Evolutionary conservation across 2,797 vertebrate genomes (phyloP).

Genomic region (Anolis apletophallus): DNA sequence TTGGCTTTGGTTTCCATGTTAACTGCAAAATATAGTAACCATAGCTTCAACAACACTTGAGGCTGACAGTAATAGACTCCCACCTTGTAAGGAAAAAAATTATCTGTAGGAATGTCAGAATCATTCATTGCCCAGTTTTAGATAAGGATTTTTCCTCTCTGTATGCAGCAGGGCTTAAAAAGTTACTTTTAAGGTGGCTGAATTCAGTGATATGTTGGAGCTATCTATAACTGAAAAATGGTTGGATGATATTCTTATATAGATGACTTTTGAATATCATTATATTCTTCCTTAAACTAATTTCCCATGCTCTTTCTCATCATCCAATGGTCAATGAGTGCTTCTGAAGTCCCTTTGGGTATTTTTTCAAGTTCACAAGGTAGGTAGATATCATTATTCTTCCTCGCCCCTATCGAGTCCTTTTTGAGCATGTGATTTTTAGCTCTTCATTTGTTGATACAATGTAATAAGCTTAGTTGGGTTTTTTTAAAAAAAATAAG

Average conservation of each 20-base stretch:
- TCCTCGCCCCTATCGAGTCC: no score
- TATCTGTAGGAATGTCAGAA: background rate
- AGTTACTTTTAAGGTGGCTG: background rate
- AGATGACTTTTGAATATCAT: no score
- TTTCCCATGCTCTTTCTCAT: background rate
- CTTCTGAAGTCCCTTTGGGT: background rate
- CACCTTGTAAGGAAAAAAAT: background rate
- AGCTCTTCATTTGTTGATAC: background rate
- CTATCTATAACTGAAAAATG: background rate
- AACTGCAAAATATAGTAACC: constrained; percentile 6
- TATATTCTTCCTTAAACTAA: no score
- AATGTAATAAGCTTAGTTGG: background rate
- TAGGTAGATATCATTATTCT: background rate
- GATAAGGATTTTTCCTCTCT: background rate
- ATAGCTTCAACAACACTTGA: background rate
- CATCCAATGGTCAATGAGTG: background rate
- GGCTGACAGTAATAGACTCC: background rate
- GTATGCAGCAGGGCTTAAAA: background rate
- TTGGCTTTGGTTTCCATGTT: background rate
- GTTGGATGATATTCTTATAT: background rate
- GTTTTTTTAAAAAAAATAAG: no score
- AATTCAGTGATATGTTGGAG: background rate
- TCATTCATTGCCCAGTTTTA: background rate
- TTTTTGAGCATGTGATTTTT: background rate
- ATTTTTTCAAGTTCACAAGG: background rate